Evolutionary conservation across 2,113 vertebrate genomes (phyloP), one percentile per base, ranked within the genome.

Genomic region (Scalopus aquaticus): DNA sequence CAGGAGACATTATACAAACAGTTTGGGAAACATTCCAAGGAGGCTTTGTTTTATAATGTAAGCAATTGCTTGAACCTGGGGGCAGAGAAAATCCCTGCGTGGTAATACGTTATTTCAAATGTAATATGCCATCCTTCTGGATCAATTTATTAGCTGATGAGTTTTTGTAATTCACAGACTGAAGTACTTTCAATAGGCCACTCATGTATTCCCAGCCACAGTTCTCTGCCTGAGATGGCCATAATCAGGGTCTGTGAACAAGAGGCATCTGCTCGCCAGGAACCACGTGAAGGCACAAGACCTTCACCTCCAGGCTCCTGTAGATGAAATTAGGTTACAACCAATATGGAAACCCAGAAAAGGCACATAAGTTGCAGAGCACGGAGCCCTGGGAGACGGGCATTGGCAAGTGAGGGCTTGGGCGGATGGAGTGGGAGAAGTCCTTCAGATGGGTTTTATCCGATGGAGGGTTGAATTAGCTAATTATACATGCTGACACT

Each of bases 1-100:
- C 99, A 99, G 93, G 99, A 99, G 97, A 99, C 93, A 0, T 96
- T 99, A 5, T 99, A 99, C 95, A 98, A 99, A 96, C 93, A 98
- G 89, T 99, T 99, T 35, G 99, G 99, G n/a, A 99, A 99, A 91
- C 99, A 99, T 97, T 99, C 99, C 78, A 99, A 99, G 82, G 99
- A 99, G 91, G 99, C 99, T 3, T 98, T 99, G 51, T 99, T 99
- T 97, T 99, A 99, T 96, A 99, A 99, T 0, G 99, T 99, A 97
- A 99, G 99, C 81, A 44, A 8, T 84, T 9, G 46, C 20, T 73
- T 77, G 44, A 78, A 64, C 12, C 60, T 65, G 20, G 58, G 46
- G 28, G 37, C 81, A n/a, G 30, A 49, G 28, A 51, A 76, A 42
- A 49, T 67, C 22, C 58, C 26, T 42, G 19, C 54, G 26, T 72